Evolutionary conservation across 1,140 invertebrate species (phyloP), one percentile per base, ranked within the genome.

Genomic region (Drosophila eugracilis): DNA sequence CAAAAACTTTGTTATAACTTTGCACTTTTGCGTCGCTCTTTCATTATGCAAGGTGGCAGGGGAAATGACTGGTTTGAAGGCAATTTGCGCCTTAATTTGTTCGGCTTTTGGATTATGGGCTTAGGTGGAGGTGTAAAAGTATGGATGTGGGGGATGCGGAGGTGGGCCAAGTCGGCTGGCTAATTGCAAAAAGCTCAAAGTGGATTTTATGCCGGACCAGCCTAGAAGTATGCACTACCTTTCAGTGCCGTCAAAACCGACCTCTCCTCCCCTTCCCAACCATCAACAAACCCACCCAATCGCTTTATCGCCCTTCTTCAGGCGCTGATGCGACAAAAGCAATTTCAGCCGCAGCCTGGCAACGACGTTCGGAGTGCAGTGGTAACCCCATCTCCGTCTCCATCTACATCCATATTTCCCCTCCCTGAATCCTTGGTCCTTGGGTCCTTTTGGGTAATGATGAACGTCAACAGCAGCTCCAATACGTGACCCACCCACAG

Each of bases 31-130:
- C 44, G 45, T 71, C 48, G 67, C 67, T 70, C 63, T 57, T 69
- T 69, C 67, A 59, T 59, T 63, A 63, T 60, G 54, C 30, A 30
- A 28, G 44, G 41, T 22, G 37, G 50, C 10, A 19, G 49, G 49
- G n/a, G 50, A 19, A 28, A 26, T 22, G 34, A 62, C 41, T 26
- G 58, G 41, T 49, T 73, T 72, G 55, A 42, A 59, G 78, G 62
- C 77, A 81, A 80, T 80, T 80, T 80, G 77, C 36, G 54, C 77
- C 72, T 76, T 83, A 81, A 81, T 83, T 77, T 81, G 78, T 78
- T 76, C 60, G 78, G 72, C 78, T 81, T 81, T 81, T 58, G 69
- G 78, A 75, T 81, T 83, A 81, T 69, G 65, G 57, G 39, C 49
- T 71, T 71, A 65, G 34, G 15, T 5, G 7, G 22, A 15, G 19